phyloP scores from a whole-genome alignment of 2,797 vertebrate genomes.

The Melanotaenia boesemani region DNA sequence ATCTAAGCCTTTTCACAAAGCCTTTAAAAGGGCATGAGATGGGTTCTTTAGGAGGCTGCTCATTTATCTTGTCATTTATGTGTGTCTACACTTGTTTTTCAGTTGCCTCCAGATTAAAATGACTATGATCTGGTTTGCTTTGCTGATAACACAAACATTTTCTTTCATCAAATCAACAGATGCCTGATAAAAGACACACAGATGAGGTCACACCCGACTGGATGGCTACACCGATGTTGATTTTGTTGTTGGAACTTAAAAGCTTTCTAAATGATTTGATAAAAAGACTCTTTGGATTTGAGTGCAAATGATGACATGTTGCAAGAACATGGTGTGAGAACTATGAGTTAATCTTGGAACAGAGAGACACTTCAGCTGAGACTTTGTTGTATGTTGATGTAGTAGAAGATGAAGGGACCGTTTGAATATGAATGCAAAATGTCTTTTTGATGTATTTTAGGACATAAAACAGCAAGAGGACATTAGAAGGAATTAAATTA shows the following conservation, averaged over 20 bases:
- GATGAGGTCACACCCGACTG: background rate
- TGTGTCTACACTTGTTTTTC: background rate
- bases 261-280: background rate
- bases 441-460: slow-evolving; percentile 14
- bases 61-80: background rate
- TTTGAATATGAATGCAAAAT: background rate
- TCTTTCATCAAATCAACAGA: background rate
- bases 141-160: background rate
- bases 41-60: background rate
- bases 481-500: slow-evolving; percentile 9
- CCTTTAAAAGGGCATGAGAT: background rate
- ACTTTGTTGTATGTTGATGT: background rate
- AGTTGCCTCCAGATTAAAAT: background rate
- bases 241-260: background rate
- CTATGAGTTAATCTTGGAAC: background rate
- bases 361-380: background rate
- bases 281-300: background rate
- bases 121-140: background rate
- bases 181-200: background rate
- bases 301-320: background rate
- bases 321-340: background rate
- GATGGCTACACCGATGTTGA: background rate
- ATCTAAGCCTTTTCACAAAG: background rate
- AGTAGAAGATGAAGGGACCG: background rate
- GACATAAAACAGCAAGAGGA: slow-evolving; percentile 25